These are phyloP conservation scores for Drosophila yooni DNA, from an alignment of 2,888 invertebrate species.

Conservation along the genomic window DNA sequence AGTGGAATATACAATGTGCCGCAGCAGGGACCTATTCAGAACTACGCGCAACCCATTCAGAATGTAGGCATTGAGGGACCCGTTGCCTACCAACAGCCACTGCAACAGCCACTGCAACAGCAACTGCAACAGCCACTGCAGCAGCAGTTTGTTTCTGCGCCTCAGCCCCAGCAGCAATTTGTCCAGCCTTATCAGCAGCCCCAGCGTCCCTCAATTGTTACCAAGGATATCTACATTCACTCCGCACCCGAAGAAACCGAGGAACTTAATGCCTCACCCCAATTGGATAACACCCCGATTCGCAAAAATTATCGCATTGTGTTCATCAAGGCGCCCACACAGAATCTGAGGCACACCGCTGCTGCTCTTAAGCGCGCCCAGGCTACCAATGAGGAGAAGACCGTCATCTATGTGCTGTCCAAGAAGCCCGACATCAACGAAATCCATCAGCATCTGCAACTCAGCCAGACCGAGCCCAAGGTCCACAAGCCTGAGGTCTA, in stretches of 20 bases:
- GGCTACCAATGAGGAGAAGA: slow-evolving; percentile 83
- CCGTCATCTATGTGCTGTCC: slow-evolving; percentile 84
- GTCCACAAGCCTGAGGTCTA: slow-evolving; percentile 84
- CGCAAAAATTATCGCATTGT: slow-evolving; percentile 85
- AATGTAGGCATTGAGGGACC: slow-evolving; percentile 18
- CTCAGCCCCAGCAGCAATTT: slow-evolving; percentile 41
- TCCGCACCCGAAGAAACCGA: slow-evolving; percentile 83
- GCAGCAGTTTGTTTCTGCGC: slow-evolving; percentile 34
- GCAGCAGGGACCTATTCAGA: slow-evolving; percentile 45
- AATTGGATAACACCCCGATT: slow-evolving; percentile 71
- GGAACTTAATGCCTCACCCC: slow-evolving; percentile 61
- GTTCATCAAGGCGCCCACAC: slow-evolving; percentile 84
- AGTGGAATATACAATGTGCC: slow-evolving; percentile 68
- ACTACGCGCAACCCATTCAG: slow-evolving; percentile 31
- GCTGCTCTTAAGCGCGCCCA: slow-evolving; percentile 81
- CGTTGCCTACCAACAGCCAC: slow-evolving; percentile 20
- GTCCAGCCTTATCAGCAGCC: slow-evolving; percentile 44
- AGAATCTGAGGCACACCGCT: slow-evolving; percentile 84
- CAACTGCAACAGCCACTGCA: slow-evolving; percentile 37
- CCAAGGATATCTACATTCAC: slow-evolving; percentile 83
- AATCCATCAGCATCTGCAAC: slow-evolving; percentile 89
- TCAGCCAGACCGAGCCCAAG: slow-evolving; percentile 73
- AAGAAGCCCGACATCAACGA: slow-evolving; percentile 83
- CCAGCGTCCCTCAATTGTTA: slow-evolving; percentile 77
- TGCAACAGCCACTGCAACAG: slow-evolving; percentile 34